phyloP scores from a whole-genome alignment of 1,140 invertebrate species.

The Euwallacea fornicatus region DNA sequence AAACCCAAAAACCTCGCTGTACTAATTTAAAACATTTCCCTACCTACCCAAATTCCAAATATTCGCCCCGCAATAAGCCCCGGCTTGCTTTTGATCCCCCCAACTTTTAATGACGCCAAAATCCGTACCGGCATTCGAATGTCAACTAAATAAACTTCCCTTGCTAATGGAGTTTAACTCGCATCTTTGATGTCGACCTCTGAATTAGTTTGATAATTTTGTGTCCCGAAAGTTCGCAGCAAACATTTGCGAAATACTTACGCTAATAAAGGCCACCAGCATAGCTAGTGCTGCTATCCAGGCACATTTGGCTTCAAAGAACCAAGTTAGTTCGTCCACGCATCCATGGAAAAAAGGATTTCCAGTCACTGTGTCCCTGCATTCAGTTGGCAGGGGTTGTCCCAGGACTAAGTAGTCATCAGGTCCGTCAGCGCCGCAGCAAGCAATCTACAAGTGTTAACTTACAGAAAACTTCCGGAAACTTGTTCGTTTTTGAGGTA shows the following conservation, averaged over 20 bases:
- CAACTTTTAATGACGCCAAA: not conserved
- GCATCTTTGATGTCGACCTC: constrained; percentile 5
- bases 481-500: not conserved
- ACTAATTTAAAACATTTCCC: too few relatives aligned
- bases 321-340: constrained; percentile 82
- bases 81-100: not conserved
- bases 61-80: too few relatives aligned
- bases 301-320: constrained; percentile 75
- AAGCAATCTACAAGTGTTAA: constrained; percentile 67
- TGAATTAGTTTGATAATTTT: constrained; percentile 4
- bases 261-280: constrained; percentile 70
- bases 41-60: too few relatives aligned
- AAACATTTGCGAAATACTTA: constrained; percentile 55
- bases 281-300: constrained; percentile 82
- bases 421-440: constrained; percentile 81
- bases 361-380: constrained; percentile 82
- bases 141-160: constrained; percentile 4
- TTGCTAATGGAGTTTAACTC: not conserved
- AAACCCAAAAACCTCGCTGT: too few relatives aligned
- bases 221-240: not conserved
- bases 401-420: constrained; percentile 74
- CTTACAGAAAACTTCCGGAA: too few relatives aligned
- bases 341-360: constrained; percentile 87
- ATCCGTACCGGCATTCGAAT: constrained; percentile 1
- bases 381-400: constrained; percentile 77